Evolutionary conservation across 35 echinoderm and acorn worm genomes (phyloP).

Genomic region (Anneissia japonica): DNA sequence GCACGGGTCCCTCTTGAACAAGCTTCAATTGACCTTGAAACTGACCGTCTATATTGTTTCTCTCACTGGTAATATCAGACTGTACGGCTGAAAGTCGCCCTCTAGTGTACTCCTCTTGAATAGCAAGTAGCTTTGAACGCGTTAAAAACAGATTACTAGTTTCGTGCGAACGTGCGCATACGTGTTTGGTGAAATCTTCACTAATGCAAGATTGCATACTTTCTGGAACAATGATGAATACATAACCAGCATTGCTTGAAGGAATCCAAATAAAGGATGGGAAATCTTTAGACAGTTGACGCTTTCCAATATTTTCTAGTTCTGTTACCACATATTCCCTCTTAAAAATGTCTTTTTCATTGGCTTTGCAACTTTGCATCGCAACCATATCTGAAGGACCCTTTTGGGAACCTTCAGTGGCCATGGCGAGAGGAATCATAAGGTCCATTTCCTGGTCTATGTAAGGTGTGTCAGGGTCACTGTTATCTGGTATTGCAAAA

Average conservation of each 20-base stretch:
- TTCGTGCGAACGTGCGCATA: background rate
- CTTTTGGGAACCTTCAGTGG: background rate
- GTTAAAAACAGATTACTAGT: background rate
- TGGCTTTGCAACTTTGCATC: no score
- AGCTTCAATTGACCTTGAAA: background rate
- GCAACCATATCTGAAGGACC: background rate
- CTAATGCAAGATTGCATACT: background rate
- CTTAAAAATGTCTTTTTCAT: background rate
- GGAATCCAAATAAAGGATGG: background rate
- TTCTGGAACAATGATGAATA: background rate
- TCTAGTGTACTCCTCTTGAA: background rate
- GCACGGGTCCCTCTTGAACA: background rate
- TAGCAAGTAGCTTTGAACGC: background rate
- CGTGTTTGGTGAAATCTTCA: background rate
- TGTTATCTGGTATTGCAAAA: constrained; percentile 1
- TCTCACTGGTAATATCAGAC: no score
- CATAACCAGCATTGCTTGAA: background rate
- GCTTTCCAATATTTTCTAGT: background rate
- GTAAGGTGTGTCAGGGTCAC: background rate
- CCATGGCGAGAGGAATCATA: background rate
- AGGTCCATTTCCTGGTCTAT: background rate
- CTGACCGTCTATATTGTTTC: background rate
- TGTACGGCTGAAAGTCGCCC: background rate
- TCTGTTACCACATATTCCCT: background rate
- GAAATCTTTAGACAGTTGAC: background rate